Evolutionary conservation across 2,888 invertebrate species (phyloP), one percentile per base, ranked within the genome.

Genomic region (Dryococelus australis): DNA sequence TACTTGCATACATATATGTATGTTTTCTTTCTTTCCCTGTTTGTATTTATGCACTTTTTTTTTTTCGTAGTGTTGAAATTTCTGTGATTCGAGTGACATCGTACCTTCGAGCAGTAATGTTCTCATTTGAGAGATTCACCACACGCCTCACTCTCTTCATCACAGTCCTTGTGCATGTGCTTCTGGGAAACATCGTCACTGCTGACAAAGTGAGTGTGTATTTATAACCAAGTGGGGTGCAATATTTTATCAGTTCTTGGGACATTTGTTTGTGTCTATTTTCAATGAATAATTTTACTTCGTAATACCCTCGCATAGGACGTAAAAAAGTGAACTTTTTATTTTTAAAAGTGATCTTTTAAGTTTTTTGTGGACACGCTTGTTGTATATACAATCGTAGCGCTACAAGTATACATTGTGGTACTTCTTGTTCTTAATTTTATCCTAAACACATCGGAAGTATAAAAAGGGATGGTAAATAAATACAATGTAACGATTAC

Each of bases 51-150:
- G 16, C 47, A 47, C 47, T 5, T 80, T 80, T 79, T 79, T 79
- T 26, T 80, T 12, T 80, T 27, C 24, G 12, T 28, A 80, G 80
- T 12, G 28, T 27, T 27, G 80, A 80, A n/a, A 80, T 80, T 26
- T 12, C 26, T 20, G 80, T 27, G n/a, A 26, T 80, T 80, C 80
- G 80, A 80, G 80, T 28, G 13, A 80, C 80, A 12, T 80, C 80
- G 26, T 80, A 80, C 80, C 13, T 80, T 20, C 80, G 80, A 28
- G 80, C 80, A 13, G n/a, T 80, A 26, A 80, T 80, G 28, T 80
- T 80, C 24, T 80, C 80, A 80, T 80, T 80, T n/a, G 80, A 80
- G 28, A 80, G 26, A 28, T 80, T 80, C 27, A 80, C 80, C 12
- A 80, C 80, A 0, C 80, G 80, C 28, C 28, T 80, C 27, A 80